Conservation (phyloP, 2,888 invertebrate genomes). For the Diachrysia chrysitis region DNA sequence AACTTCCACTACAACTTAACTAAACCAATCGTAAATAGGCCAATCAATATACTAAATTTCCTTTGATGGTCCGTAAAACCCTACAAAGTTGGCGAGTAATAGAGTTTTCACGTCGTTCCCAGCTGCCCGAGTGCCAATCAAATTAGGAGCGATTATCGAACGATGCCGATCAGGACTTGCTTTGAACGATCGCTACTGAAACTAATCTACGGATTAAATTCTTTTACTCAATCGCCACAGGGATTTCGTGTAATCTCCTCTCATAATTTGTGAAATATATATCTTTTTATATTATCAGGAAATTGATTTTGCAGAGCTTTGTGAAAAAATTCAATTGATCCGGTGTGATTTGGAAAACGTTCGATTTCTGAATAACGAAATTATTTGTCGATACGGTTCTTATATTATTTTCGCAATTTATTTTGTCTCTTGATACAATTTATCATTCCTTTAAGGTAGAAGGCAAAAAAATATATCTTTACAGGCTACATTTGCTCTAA, state of each 20-base stretch:
- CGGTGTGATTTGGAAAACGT: constrained; percentile 7
- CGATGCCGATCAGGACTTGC: constrained; percentile 70
- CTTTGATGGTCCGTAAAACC: constrained; percentile 73
- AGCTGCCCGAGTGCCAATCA: constrained; percentile 84
- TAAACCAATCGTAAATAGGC: constrained; percentile 60
- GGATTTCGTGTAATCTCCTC: constrained; percentile 59
- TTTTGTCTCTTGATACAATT: constrained; percentile 9
- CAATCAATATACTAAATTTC: constrained; percentile 72
- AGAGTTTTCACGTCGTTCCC: constrained; percentile 82
- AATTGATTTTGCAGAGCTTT: constrained; percentile 54
- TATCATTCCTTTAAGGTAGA: background rate
- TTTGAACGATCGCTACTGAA: constrained; percentile 69
- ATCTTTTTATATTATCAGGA: constrained; percentile 45
- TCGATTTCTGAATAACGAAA: constrained; percentile 22
- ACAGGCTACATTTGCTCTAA: background rate
- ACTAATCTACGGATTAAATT: constrained; percentile 80
- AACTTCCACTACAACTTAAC: constrained; percentile 38
- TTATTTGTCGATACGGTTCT: constrained; percentile 15
- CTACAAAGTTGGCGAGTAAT: constrained; percentile 74
- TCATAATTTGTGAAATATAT: constrained; percentile 45
- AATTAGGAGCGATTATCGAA: constrained; percentile 83
- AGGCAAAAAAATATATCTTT: background rate
- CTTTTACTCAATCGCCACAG: constrained; percentile 66
- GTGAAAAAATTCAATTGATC: constrained; percentile 29
- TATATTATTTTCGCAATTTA: constrained; percentile 12